Conservation (phyloP, 2,888 invertebrate species). For the Hetaerina titia region DNA sequence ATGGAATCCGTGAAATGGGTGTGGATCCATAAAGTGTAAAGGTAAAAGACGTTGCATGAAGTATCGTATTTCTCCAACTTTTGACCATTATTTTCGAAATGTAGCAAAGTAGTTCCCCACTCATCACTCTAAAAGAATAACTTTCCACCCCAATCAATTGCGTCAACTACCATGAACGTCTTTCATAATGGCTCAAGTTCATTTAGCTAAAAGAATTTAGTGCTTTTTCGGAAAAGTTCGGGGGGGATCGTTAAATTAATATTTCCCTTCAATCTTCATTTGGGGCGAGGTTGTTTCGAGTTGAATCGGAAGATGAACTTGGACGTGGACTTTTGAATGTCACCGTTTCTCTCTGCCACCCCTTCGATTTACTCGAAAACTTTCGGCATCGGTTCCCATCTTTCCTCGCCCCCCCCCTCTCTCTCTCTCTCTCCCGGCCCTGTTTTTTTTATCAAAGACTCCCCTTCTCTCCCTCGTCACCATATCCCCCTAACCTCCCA, state of each 20-base stretch:
- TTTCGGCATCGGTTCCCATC: not conserved
- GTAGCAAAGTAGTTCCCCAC: too few species aligned
- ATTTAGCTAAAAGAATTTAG: too few species aligned
- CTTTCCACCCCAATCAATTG: not conserved
- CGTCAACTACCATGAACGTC: not conserved
- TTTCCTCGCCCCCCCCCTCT: not conserved
- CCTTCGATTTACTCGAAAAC: conserved; percentile 25
- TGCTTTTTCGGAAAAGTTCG: not conserved
- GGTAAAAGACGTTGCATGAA: too few species aligned
- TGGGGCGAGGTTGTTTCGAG: not conserved
- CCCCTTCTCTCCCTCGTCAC: not conserved
- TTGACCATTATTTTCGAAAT: too few species aligned
- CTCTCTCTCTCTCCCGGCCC: too few species aligned
- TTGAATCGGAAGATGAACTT: not conserved
- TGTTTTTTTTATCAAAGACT: not conserved
- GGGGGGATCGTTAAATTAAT: not conserved
- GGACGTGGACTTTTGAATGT: not conserved
- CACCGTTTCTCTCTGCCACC: not conserved
- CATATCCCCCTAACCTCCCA: not conserved
- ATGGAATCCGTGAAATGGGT: too few species aligned
- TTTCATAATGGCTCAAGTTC: too few species aligned
- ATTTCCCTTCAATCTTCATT: not conserved
- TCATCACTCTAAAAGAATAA: too few species aligned
- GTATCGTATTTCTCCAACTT: too few species aligned
- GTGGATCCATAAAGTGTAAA: too few species aligned